Percentiles rank a stretch among this genome's conserved stretches.
phyloP scores from a whole-genome alignment of 92 coral and sea anemone species.

The Parazoanthus darwini region DNA sequence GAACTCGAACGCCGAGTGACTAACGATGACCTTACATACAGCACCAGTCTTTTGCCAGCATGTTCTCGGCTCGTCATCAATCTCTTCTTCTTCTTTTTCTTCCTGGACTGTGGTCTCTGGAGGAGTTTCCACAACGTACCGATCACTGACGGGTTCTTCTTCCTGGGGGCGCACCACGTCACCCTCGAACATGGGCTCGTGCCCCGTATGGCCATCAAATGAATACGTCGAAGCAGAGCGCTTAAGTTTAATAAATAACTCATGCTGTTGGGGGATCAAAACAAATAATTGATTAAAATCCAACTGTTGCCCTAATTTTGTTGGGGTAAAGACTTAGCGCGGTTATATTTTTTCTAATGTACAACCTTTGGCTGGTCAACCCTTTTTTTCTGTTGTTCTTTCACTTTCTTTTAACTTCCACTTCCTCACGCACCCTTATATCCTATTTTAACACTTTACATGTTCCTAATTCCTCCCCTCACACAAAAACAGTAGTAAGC shows the following conservation, averaged over 20 bases:
- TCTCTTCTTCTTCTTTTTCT: constrained; percentile 53
- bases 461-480: too few species aligned
- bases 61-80: constrained; percentile 25
- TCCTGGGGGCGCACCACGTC: constrained; percentile 76
- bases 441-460: too few species aligned
- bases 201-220: constrained; percentile 80
- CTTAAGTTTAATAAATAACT: constrained; percentile 69
- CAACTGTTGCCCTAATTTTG: neutral
- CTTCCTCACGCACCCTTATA: too few species aligned
- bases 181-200: constrained; percentile 86
- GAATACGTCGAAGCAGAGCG: constrained; percentile 90
- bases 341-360: neutral
- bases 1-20: constrained; percentile 79
- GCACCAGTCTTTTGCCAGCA: constrained; percentile 9
- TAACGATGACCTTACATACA: constrained; percentile 54
- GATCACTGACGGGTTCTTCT: constrained; percentile 56
- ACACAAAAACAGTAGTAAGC: too few species aligned
- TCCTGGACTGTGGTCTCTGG: constrained; percentile 54
- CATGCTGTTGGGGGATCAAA: constrained; percentile 49
- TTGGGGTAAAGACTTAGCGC: neutral
- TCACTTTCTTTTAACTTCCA: too few species aligned
- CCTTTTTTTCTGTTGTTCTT: neutral
- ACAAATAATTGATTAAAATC: neutral
- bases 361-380: neutral
- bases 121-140: constrained; percentile 54